Percentiles rank a stretch among this genome's conserved stretches.
These are phyloP conservation scores for Magallana nippona DNA, from an alignment of 2,888 invertebrate genomes.

Conservation along the genomic window DNA sequence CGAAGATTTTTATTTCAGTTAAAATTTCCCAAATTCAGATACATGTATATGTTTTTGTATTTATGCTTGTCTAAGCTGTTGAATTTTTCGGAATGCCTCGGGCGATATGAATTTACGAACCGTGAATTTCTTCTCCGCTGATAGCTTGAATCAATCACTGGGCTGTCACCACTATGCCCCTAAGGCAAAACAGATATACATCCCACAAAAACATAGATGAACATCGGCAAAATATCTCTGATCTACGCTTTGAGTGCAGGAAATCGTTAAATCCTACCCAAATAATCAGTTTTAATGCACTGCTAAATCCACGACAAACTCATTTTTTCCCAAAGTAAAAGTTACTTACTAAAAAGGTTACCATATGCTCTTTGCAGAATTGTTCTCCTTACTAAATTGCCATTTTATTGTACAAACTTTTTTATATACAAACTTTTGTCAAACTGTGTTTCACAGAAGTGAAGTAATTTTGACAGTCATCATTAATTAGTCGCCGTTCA, in stretches of 20 bases:
- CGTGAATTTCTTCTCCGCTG: neutral
- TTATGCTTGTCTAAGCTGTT: conserved; percentile 17
- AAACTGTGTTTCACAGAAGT: too few relatives aligned
- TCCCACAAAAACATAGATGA: conserved; percentile 25
- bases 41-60: neutral
- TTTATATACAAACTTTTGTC: too few relatives aligned
- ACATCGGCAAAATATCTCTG: neutral
- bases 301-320: neutral
- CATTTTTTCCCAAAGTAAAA: too few relatives aligned
- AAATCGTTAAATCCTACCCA: neutral
- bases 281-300: neutral
- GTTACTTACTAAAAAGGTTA: too few relatives aligned
- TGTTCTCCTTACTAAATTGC: too few relatives aligned
- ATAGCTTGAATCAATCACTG: conserved; percentile 14
- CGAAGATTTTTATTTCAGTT: neutral
- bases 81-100: neutral
- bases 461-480: too few relatives aligned
- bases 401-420: too few relatives aligned
- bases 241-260: conserved; percentile 6
- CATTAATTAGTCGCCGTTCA: too few relatives aligned
- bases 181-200: conserved; percentile 2
- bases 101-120: conserved; percentile 18
- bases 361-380: too few relatives aligned
- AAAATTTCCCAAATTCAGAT: neutral
- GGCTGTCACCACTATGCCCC: conserved; percentile 5